Evolutionary conservation across 1,140 invertebrate genomes (phyloP).

Genomic region (Globodera ellingtonae): DNA sequence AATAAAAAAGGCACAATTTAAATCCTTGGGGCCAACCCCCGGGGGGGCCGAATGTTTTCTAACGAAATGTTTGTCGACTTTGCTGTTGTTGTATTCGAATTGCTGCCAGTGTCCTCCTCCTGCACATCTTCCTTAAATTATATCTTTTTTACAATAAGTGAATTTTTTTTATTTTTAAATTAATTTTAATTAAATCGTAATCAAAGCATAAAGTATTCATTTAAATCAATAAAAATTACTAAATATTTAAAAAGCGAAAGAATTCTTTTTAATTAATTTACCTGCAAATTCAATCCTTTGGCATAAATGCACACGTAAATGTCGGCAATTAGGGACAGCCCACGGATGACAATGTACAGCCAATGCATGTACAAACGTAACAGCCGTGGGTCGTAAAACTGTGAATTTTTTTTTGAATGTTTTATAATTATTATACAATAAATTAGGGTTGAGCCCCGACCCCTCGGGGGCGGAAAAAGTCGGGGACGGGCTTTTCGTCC

Average conservation of each 20-base stretch:
- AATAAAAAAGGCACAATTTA: too few relatives aligned
- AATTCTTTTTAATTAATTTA: background rate
- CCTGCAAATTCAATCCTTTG: slow-evolving; percentile 37
- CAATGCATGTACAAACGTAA: slow-evolving; percentile 28
- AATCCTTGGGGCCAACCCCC: too few relatives aligned
- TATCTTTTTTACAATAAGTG: too few relatives aligned
- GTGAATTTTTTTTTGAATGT: background rate
- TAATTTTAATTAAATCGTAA: too few relatives aligned
- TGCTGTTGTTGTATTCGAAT: background rate
- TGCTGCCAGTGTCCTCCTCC: background rate
- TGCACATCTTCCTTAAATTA: background rate
- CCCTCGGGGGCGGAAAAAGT: too few relatives aligned
- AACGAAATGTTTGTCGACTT: background rate
- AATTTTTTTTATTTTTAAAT: too few relatives aligned
- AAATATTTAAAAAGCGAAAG: too few relatives aligned
- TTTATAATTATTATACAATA: background rate
- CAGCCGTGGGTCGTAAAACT: slow-evolving; percentile 15
- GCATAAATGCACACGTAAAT: slow-evolving; percentile 35
- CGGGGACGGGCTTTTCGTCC: too few relatives aligned
- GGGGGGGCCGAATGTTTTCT: background rate
- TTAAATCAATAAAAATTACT: too few relatives aligned
- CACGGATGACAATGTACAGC: slow-evolving; percentile 29
- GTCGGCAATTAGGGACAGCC: slow-evolving; percentile 29
- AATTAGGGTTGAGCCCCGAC: too few relatives aligned
- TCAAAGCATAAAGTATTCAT: too few relatives aligned